Base-by-base conservation (phyloP, 2,888 invertebrate species). In the Myopa testacea region DNA sequence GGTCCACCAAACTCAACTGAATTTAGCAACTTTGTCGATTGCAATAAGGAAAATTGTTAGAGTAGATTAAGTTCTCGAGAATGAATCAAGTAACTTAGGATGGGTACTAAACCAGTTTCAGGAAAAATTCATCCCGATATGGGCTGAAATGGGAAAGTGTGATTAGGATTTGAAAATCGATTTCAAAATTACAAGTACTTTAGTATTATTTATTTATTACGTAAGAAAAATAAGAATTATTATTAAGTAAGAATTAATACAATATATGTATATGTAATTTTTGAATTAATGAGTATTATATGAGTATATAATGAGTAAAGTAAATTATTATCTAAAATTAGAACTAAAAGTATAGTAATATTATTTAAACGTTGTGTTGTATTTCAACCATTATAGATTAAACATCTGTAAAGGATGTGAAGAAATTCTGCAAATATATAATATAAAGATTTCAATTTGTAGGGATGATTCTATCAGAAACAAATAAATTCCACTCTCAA, bases 1-100 rank as follows among this genome's bases (percentile, higher is more conserved):
- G 92, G 93, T 55, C 96, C 96, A 4, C 95, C 95, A 0, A 95
- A 95, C 85, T 91, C 92, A 81, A 93, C 93, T 5, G 89, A 90
- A 79, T 86, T 90, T 84, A 90, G 88, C 81, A 89, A 89, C 84
- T 89, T 89, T 73, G 89, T 90, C 77, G 89, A 90, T 83, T 89
- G 90, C 83, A 90, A 89, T 81, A 90, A 89, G 81, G 90, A 90
- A 82, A 86, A 84, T 77, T 90, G 89, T 82, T 90, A 87, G 83
- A 71, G 58, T 75, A 75, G 68, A 62, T 67, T 45, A 75, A 62
- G 10, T 38, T 71, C 68, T 71, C 16, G 45, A 45, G 45, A 6
- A 45, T 26, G 40, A 72, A 4, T 19, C n/a, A 73, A 37, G 40
- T 12, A 10, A 12, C 16, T 73, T 6, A 69, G 69, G 68, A 68